Evolutionary conservation across 1,140 invertebrate genomes (phyloP), one percentile per base, ranked within the genome.

Genomic region (Aphis gossypii): DNA sequence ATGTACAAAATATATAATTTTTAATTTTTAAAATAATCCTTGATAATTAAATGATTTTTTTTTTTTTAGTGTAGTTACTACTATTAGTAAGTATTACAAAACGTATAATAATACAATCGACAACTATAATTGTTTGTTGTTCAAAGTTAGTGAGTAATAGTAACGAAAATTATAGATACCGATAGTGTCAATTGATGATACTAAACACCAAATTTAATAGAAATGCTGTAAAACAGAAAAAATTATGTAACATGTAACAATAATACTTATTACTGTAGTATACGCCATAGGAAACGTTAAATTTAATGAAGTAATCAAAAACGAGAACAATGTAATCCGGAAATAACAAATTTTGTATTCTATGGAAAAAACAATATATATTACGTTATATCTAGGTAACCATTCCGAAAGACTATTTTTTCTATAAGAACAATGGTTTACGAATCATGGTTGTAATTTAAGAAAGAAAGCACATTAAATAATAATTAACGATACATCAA

Each of bases 301-400:
- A 30, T 23, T 68, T 20, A 68, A n/a, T 8, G 56, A 56, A 68
- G 54, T 90, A 60, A 90, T 90, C 38, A 90, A 90, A 14, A 68
- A 68, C 38, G 30, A 93, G 48, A 93, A 93, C 92, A 93, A 93
- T 93, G 82, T 82, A 54, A 93, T 93, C 92, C 92, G 92, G 92
- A 93, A 93, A 93, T 86, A 84, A 86, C 46, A 56, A 84, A 56
- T 86, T 38, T 56, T 14, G 25, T 93, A 84, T 93, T 93, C 82
- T 46, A 93, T 56, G 35, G 41, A 92, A 92, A 92, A 93, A 84
- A 93, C 82, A 86, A 56, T 93, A 83, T 41, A n/a, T 35, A 51
- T 86, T 93, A 93, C 92, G 51, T 56, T 86, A 93, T 84, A 11
- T 83, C 84, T 84, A 41, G 25, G 46, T 25, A 86, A 86, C 86